Conservation (phyloP, 2,113 vertebrate genomes). For the Zosterops hypoxanthus region DNA sequence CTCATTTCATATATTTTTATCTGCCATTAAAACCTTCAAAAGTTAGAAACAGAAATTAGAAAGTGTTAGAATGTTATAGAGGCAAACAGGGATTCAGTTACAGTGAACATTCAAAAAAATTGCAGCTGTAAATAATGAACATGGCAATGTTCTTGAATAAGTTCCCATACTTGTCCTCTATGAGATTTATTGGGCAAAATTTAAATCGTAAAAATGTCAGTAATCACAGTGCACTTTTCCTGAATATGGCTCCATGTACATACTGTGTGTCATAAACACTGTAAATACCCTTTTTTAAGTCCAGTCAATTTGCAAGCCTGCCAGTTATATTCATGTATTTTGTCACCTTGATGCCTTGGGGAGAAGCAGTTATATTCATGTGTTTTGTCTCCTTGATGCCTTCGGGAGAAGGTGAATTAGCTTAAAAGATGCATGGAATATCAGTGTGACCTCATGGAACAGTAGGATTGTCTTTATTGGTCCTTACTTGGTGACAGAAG, state of each 20-base stretch:
- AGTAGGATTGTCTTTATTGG: neutral
- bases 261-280: neutral
- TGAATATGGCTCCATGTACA: neutral
- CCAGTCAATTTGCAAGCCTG: neutral
- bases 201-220: neutral
- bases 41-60: neutral
- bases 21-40: neutral
- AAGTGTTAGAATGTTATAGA: neutral
- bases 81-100: neutral
- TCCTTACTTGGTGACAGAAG: neutral
- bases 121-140: neutral
- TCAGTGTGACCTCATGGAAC: neutral
- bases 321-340: neutral
- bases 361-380: neutral
- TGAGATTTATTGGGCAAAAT: neutral
- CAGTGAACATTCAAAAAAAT: neutral
- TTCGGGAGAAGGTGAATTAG: neutral
- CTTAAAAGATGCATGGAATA: neutral
- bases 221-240: neutral
- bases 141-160: neutral
- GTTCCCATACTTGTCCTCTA: neutral
- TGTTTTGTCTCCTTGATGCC: neutral
- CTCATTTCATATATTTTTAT: neutral
- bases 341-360: neutral
- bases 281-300: neutral